Conservation (phyloP, 2,797 vertebrate genomes). For the Hydrophis major region DNA sequence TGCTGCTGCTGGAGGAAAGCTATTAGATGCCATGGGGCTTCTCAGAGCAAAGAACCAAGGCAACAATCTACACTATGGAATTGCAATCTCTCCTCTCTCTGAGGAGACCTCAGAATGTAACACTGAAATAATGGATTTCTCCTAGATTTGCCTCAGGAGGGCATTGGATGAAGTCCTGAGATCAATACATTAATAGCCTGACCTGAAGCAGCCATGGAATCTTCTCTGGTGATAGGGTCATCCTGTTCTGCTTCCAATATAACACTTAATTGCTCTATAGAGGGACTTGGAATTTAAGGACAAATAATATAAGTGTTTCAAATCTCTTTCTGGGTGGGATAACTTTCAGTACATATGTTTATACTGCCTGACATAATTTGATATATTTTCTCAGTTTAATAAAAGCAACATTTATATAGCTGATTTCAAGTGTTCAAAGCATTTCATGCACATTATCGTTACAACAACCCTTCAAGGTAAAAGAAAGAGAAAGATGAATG, state of each 20-base stretch:
- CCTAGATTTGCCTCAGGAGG: background rate
- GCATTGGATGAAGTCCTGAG: background rate
- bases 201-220: background rate
- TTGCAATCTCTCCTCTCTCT: background rate
- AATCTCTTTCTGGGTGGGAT: background rate
- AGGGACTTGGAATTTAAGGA: background rate
- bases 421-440: background rate
- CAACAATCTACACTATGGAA: background rate
- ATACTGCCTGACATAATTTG: background rate
- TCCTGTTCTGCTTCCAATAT: background rate
- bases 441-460: background rate
- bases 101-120: background rate
- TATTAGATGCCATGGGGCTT: background rate
- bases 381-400: background rate
- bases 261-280: background rate
- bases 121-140: background rate
- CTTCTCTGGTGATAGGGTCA: background rate
- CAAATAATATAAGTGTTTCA: background rate
- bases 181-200: background rate
- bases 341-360: background rate
- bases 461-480: background rate
- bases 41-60: background rate
- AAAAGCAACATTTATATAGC: background rate
- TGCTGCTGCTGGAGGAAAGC: background rate
- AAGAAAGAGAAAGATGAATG: background rate